Evolutionary conservation across 2,113 vertebrate genomes (phyloP), one percentile per base, ranked within the genome.

Genomic region (Pyxicephalus adspersus): DNA sequence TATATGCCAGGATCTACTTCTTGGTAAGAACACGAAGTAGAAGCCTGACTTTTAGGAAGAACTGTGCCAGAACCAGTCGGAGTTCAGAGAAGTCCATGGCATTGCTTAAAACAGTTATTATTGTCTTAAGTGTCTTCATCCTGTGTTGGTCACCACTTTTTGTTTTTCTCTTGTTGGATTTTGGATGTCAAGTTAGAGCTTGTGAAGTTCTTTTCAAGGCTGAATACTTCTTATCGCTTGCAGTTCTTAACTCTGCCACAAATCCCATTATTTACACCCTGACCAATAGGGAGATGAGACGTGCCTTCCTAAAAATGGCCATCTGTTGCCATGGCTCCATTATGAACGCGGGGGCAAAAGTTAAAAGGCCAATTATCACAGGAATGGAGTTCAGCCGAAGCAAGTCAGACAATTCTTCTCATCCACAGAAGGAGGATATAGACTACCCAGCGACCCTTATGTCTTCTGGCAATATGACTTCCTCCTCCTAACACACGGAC

Each of bases 201-300:
- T 99, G 98, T 57, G 80, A 87, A 0, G 94, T 99, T 87, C 95
- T 99, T 64, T 97, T 94, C 88, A 92, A 94, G 76, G 95, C 95
- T 0, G 95, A 99, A 86, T 99, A 98, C 94, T 98, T 99, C 89
- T 90, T 99, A 88, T 95, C 96, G 0, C 83, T 98, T 83, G 98
- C 97, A 0, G 98, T 99, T 84, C 94, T 99, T 83, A 99, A 99
- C 88, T 99, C 98, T 0, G 97, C 95, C 85, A 98, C 95, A 64
- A 99, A 99, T 88, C 98, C 97, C n/a, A 93, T 99, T 85, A 99
- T 99, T 85, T 99, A 99, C 88, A 99, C 98, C 0, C 88, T 98
- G 77, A 98, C 98, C 85, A 99, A 96, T 91, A 96, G 97, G 82
- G 98, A 99, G 91, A 99, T 99, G 98, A 92, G 98, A 5, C 89